phyloP scores from a whole-genome alignment of 2,888 invertebrate species.

The Lordiphosa andalusiaca region DNA sequence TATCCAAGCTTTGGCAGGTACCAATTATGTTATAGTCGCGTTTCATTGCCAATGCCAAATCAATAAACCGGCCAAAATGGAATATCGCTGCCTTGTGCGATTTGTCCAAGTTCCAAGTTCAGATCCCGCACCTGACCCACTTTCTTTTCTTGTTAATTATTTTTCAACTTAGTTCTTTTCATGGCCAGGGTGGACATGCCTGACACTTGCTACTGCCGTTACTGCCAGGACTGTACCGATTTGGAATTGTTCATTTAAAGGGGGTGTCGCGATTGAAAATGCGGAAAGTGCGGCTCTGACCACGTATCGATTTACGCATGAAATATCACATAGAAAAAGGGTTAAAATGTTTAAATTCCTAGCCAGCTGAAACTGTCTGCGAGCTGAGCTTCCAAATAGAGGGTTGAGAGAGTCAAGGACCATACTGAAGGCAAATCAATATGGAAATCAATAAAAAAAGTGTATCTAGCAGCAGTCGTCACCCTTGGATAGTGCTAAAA shows the following conservation, averaged over 20 bases:
- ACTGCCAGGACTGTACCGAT: constrained; percentile 6
- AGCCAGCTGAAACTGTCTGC: constrained; percentile 32
- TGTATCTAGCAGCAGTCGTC: constrained; percentile 40
- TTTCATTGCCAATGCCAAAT: too few species aligned
- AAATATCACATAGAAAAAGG: constrained; percentile 57
- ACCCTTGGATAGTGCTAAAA: constrained; percentile 25
- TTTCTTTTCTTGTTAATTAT: too few species aligned
- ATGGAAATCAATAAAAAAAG: constrained; percentile 73
- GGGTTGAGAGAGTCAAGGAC: constrained; percentile 29
- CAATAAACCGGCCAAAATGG: too few species aligned
- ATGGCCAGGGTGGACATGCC: too few species aligned
- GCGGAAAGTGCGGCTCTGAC: constrained; percentile 13
- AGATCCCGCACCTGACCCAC: too few species aligned
- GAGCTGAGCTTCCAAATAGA: constrained; percentile 17
- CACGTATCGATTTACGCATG: constrained; percentile 40
- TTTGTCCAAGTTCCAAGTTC: too few species aligned
- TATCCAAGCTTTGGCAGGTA: too few species aligned
- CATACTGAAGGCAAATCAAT: constrained; percentile 53
- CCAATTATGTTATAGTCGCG: too few species aligned
- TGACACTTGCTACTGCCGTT: too few species aligned
- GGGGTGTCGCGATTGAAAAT: constrained; percentile 25
- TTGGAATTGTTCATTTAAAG: constrained; percentile 9
- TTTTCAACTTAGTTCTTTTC: too few species aligned
- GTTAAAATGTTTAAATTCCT: constrained; percentile 53
- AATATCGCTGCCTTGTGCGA: too few species aligned